Conservation (phyloP, 2,797 vertebrate genomes). For the Heterohyrax brucei region DNA sequence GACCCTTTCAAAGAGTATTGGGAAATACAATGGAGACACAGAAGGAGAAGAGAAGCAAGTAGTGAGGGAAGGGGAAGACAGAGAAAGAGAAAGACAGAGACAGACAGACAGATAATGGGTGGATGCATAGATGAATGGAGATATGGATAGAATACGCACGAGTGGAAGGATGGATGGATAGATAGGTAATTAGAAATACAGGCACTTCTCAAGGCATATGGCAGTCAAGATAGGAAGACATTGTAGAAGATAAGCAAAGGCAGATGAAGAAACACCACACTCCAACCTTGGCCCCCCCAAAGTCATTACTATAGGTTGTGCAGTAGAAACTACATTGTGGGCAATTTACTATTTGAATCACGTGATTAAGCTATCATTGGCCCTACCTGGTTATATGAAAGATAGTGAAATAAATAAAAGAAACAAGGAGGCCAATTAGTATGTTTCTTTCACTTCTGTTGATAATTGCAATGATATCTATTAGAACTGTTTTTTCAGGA, state of each 20-base stretch:
- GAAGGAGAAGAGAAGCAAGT: neutral
- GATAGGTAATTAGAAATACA: neutral
- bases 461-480: neutral
- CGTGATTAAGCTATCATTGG: neutral
- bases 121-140: no score
- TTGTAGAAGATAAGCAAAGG: neutral
- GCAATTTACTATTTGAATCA: slow-evolving; percentile 47
- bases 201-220: neutral
- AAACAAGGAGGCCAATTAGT: neutral
- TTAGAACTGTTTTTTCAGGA: slow-evolving; percentile 35
- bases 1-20: neutral
- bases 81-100: neutral
- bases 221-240: neutral
- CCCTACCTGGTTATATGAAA: neutral
- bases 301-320: neutral
- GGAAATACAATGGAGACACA: neutral
- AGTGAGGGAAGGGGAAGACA: neutral
- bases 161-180: neutral
- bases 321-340: neutral
- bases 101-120: no score
- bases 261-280: neutral
- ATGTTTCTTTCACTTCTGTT: slow-evolving; percentile 6
- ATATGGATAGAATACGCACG: no score
- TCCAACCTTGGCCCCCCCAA: no score
- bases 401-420: slow-evolving; percentile 2